Evolutionary conservation across 2,888 invertebrate species (phyloP), one percentile per base, ranked within the genome.

Genomic region (Polyommatus iphigenia): DNA sequence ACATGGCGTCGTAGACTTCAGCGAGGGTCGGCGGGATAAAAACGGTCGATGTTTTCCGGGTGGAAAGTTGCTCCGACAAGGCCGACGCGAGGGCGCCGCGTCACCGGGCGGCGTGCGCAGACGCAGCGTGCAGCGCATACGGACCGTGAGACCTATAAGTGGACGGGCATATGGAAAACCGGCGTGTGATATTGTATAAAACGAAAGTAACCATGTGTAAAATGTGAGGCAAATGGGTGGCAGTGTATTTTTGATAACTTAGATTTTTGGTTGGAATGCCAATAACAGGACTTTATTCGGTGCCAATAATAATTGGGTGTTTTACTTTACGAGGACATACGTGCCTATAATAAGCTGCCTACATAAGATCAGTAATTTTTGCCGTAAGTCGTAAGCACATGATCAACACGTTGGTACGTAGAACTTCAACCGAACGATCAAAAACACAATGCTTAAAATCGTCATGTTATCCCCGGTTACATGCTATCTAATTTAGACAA

Each of bases 61-160:
- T 91, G 88, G 91, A 91, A 91, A 91, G 91, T 91, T 90, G 91
- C 87, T 88, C 87, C 84, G 84, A 81, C 91, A 91, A 91, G 91
- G 91, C 87, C 88, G 85, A 81, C 78, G 83, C 82, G 86, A 87
- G 89, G 89, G 87, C 90, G 87, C 84, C 87, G 85, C 85, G 85
- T 83, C 78, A 78, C 83, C 85, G 89, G 89, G 88, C 88, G 89
- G 76, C 67, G 36, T 81, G 79, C 79, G 80, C 78, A 75, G 54
- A 75, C 67, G 67, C 29, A 32, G 29, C 67, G 13, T 62, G 62
- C 13, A 24, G 24, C 24, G 24, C 62, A 62, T 13, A 13, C 67
- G 67, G 29, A 67, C 67, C 4, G 10, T 15, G 67, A 6, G 5
- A 29, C 15, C 3, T 10, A 24, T 2, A n/a, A n/a, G n/a, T 3